Conservation (phyloP, 2,113 vertebrate genomes). For the Salvelinus namaycush region DNA sequence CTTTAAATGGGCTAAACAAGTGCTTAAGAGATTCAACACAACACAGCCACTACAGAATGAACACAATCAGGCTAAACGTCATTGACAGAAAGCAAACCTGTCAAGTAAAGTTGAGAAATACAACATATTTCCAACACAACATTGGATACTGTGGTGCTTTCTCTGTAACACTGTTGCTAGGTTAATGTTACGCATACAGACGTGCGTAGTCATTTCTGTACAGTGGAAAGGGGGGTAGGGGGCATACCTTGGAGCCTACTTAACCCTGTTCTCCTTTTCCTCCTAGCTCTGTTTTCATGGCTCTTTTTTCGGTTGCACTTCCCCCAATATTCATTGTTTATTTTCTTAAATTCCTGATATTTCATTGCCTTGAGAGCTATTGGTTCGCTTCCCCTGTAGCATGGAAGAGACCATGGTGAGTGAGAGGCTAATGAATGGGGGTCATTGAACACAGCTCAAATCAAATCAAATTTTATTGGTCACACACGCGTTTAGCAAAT, state of each 20-base stretch:
- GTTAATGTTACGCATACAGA: neutral
- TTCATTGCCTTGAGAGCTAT: conserved; percentile 5
- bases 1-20: neutral
- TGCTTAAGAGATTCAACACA: neutral
- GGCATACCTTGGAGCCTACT: conserved; percentile 14
- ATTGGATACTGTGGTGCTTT: neutral
- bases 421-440: conserved; percentile 1
- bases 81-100: neutral
- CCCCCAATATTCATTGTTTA: conserved; percentile 16
- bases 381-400: neutral
- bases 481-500: too few species aligned
- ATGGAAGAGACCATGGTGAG: neutral
- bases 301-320: neutral
- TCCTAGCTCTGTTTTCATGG: conserved; percentile 13
- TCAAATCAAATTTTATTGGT: too few species aligned
- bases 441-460: neutral
- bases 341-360: conserved; percentile 10
- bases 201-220: neutral
- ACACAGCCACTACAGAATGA: neutral
- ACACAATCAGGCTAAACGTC: neutral
- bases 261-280: conserved; percentile 20
- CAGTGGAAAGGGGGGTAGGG: neutral
- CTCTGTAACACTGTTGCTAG: neutral
- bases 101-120: too few species aligned
- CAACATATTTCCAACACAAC: neutral